A percentile compares a stretch with the other conserved stretches of the same genome.
Conservation (phyloP, 2,797 vertebrate genomes). For the Apogon hyalosoma region DNA sequence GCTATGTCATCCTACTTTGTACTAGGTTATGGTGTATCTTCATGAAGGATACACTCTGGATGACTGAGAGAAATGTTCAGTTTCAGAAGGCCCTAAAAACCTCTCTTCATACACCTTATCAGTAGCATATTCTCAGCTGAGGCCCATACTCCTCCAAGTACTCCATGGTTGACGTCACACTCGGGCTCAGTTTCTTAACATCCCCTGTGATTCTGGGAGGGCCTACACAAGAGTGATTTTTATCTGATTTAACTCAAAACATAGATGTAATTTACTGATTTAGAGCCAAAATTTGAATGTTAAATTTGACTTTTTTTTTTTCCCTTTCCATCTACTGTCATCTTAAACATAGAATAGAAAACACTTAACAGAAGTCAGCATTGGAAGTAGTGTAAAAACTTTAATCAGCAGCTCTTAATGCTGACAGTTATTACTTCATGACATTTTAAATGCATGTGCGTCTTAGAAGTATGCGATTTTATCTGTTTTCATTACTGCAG, state of each 20-base stretch:
- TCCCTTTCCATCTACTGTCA: conserved; percentile 28
- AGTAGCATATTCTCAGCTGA: conserved; percentile 55
- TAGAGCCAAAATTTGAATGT: conserved; percentile 22
- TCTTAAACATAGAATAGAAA: conserved; percentile 59
- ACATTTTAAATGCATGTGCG: too few relatives aligned
- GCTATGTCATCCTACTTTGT: conserved; percentile 62
- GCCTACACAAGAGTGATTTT: conserved; percentile 23
- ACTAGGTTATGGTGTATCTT: conserved; percentile 48
- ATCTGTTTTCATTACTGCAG: conserved; percentile 16
- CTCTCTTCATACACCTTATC: conserved; percentile 56
- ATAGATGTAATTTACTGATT: conserved; percentile 11
- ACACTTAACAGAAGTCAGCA: conserved; percentile 38
- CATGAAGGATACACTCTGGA: conserved; percentile 5
- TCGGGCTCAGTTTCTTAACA: conserved; percentile 15
- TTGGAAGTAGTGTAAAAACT: too few relatives aligned
- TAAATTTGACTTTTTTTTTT: conserved; percentile 21
- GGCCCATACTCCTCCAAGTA: conserved; percentile 48
- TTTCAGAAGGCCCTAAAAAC: conserved; percentile 28
- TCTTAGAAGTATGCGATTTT: conserved; percentile 19
- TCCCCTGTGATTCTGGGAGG: conserved; percentile 26
- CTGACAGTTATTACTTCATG: not conserved
- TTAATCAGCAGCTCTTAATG: conserved; percentile 54
- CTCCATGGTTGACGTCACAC: conserved; percentile 35
- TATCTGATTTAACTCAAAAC: conserved; percentile 31
- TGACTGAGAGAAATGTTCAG: conserved; percentile 36